phyloP scores from a whole-genome alignment of 2,113 vertebrate genomes.

The Hemiprocne comata region DNA sequence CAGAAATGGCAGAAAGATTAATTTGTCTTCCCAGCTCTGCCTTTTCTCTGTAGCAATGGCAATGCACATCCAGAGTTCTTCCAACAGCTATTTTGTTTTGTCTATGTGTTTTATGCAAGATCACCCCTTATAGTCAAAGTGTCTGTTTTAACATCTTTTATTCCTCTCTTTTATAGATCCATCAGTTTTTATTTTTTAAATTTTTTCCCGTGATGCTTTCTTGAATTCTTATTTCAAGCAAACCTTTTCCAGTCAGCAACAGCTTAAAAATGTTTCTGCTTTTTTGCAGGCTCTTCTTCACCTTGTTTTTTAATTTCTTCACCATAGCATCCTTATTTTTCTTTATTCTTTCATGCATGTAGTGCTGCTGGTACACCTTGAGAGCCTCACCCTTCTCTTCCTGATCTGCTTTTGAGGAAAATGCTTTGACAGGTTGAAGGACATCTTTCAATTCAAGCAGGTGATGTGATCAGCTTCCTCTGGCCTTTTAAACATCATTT shows the following conservation, averaged over 20 bases:
- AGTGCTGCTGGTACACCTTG: not conserved
- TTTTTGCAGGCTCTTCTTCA: not conserved
- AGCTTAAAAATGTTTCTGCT: not conserved
- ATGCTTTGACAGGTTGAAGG: not conserved
- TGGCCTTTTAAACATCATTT: conserved; percentile 18
- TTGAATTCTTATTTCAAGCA: not conserved
- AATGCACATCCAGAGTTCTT: not conserved
- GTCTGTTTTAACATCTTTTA: not conserved
- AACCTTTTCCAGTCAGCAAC: not conserved
- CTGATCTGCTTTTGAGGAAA: not conserved
- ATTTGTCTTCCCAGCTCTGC: conserved; percentile 7
- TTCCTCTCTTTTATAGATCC: not conserved
- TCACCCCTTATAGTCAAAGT: not conserved
- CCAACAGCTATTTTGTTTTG: not conserved
- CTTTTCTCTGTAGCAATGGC: not conserved
- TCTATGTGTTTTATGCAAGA: not conserved
- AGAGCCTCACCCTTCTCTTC: not conserved
- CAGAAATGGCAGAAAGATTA: not conserved
- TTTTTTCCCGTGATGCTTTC: not conserved
- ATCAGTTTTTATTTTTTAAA: no score
- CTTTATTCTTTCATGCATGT: not conserved
- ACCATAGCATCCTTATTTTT: not conserved
- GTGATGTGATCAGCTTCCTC: not conserved
- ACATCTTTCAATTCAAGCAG: not conserved
- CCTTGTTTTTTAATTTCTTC: not conserved